Evolutionary conservation across 2,797 vertebrate species (phyloP).

Genomic region (Poeciliopsis gracilis): DNA sequence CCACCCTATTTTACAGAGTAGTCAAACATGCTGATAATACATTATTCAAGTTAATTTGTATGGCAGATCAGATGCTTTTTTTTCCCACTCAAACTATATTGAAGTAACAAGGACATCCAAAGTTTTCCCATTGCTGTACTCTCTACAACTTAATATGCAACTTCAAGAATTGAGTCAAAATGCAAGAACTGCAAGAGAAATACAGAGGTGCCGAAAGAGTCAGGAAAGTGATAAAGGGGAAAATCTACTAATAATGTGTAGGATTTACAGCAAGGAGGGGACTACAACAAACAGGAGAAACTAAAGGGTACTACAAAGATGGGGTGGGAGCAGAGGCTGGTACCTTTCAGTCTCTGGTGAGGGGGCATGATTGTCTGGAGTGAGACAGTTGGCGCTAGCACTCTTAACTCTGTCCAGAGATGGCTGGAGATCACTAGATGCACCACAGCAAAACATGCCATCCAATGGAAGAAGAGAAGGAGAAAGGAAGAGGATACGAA

Average conservation of each 20-base stretch:
- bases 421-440: conserved; percentile 97
- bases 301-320: conserved; percentile 42
- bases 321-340: conserved; percentile 69
- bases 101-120: background rate
- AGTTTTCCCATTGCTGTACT: conserved; percentile 1
- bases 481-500: conserved; percentile 77
- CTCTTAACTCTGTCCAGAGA: conserved; percentile 99
- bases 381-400: conserved; percentile 99
- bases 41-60: background rate
- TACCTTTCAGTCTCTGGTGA: conserved; percentile 99
- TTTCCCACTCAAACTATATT: background rate
- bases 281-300: conserved; percentile 37
- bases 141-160: conserved; percentile 22
- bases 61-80: background rate
- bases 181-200: background rate
- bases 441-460: conserved; percentile 91
- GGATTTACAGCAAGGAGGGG: conserved; percentile 30
- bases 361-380: conserved; percentile 96
- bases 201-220: background rate
- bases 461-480: conserved; percentile 86
- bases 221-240: background rate
- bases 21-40: background rate
- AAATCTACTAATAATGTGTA: conserved; percentile 7
- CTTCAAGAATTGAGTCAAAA: conserved; percentile 1
- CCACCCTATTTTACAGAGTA: background rate